Evolutionary conservation across 2,113 vertebrate genomes (phyloP), one percentile per base, ranked within the genome.

Genomic region (Cottus gobio): DNA sequence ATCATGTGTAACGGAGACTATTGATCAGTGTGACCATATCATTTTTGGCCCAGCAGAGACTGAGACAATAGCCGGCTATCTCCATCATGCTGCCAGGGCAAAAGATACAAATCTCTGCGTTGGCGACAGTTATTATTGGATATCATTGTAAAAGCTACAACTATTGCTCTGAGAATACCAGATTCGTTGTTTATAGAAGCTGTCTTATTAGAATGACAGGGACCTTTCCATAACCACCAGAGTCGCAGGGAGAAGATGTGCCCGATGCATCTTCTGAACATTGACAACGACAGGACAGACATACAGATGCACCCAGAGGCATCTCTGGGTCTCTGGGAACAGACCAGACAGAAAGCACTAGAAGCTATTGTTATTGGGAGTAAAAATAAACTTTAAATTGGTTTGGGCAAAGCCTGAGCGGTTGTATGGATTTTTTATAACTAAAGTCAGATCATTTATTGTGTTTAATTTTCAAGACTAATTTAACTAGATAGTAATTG

Each of bases 1-100:
- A 95, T 95, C 86, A 93, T 85, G 93, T 88, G 85, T 85, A 95
- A 92, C 79, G 87, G 91, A 96, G 82, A 87, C 91, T 93, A 93
- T 80, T 91, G 89, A 95, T 92, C 92, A 92, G 84, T 82, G 82
- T 52, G 84, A 82, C 81, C 71, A 79, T 79, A 89, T 84, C 76
- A 82, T 82, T 93, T 57, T 91, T 87, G 83, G 75, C 77, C 84
- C 75, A 84, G 84, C 77, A 57, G 89, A 90, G 80, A 77, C 79
- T 54, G 22, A 85, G 87, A 88, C 87, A 90, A 90, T 87, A 88
- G 75, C 63, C 42, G 75, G 79, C 72, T 34, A 85, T 68, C 80
- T 86, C 77, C 64, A 48, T 77, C 77, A 81, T 37, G 62, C 80
- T 75, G 84, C 46, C 78, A 84, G 39, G 87, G 70, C 71, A 79